Percentiles rank a stretch among this genome's conserved stretches.
Conservation (phyloP, 1,140 invertebrate genomes). For the Rhynchophorus ferrugineus region DNA sequence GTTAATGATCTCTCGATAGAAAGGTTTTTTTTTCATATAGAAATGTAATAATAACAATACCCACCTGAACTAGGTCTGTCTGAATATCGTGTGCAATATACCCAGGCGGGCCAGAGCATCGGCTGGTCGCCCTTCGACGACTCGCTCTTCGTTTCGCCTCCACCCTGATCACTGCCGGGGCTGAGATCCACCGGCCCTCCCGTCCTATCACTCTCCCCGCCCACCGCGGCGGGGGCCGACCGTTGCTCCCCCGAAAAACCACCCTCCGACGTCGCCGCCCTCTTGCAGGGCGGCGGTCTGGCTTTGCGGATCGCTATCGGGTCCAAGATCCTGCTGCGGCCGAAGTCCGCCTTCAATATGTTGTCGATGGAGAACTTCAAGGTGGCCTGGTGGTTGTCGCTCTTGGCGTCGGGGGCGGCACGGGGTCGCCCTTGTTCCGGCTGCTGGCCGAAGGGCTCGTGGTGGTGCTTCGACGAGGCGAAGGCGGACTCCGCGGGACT, state of each 20-base stretch:
- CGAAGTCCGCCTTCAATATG: slow-evolving; percentile 85
- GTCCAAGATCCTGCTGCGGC: slow-evolving; percentile 58
- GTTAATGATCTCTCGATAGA: no score
- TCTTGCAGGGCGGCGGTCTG: slow-evolving; percentile 30
- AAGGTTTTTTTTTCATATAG: no score
- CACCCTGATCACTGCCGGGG: slow-evolving; percentile 21
- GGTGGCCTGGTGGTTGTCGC: slow-evolving; percentile 45
- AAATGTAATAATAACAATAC: no score
- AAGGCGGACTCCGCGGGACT: slow-evolving; percentile 22
- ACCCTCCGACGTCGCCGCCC: slow-evolving; percentile 31
- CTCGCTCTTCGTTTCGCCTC: slow-evolving; percentile 9
- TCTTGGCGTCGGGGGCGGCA: slow-evolving; percentile 28
- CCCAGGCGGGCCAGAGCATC: slow-evolving; percentile 76
- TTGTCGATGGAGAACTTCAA: slow-evolving; percentile 90
- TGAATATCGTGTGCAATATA: slow-evolving; percentile 94
- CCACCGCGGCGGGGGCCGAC: not conserved
- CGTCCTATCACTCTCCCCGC: slow-evolving; percentile 12
- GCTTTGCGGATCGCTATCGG: slow-evolving; percentile 55
- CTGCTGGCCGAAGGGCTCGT: not conserved
- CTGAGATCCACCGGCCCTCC: slow-evolving; percentile 37
- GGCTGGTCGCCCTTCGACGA: slow-evolving; percentile 36
- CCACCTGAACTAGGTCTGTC: slow-evolving; percentile 93
- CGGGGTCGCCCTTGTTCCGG: no score
- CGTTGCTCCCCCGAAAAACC: slow-evolving; percentile 9
- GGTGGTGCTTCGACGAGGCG: slow-evolving; percentile 9